Base-by-base conservation (phyloP, 2,888 invertebrate genomes). In the Caenorhabditis sp. region DNA sequence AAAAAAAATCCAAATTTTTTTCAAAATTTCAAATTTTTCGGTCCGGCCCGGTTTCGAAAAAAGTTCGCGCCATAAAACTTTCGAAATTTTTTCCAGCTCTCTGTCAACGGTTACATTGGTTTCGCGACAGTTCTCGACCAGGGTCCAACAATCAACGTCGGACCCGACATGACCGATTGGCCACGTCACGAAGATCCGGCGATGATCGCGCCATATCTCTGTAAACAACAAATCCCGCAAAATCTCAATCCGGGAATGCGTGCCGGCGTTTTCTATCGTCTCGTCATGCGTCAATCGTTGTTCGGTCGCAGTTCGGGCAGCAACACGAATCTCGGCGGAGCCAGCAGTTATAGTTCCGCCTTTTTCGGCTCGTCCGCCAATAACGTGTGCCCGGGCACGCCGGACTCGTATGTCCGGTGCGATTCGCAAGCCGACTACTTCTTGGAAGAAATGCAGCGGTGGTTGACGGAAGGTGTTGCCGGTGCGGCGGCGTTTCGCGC, bases 401-500 rank as follows among this genome's bases (percentile, higher is more conserved):
- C 82, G 1, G 85, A 83, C 58, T 72, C 77, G 17, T 86, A 86
- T 60, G 86, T 86, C 1, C 58, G 84, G 36, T 86, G 86, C 64
- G 85, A 87, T 64, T 74, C 77, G 6, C 80, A 82, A 43, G 76
- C 79, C 19, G 86, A 86, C 62, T 84, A 83, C 55, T 83, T 86
- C 62, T 70, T 86, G 24, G 86, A 86, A 66, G 77, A 82, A 65
- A 82, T 86, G 84, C 86, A 86, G 80, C 59, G 78, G 36, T 76
- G 77, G 74, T 65, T 83, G 43, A 74, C 79, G 12, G 80, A 76
- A 54, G 64, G 95, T 10, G 94, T 96, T 24, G 93, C 88, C n/a
- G 96, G 97, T 0, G 92, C 95, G 0, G 93, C 94, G 50, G 92
- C 93, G 0, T 97, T 97, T 89, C 91, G 92, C 79, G 95, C 97